phyloP scores from a whole-genome alignment of 2,888 invertebrate species.

The Drosophila putrida region DNA sequence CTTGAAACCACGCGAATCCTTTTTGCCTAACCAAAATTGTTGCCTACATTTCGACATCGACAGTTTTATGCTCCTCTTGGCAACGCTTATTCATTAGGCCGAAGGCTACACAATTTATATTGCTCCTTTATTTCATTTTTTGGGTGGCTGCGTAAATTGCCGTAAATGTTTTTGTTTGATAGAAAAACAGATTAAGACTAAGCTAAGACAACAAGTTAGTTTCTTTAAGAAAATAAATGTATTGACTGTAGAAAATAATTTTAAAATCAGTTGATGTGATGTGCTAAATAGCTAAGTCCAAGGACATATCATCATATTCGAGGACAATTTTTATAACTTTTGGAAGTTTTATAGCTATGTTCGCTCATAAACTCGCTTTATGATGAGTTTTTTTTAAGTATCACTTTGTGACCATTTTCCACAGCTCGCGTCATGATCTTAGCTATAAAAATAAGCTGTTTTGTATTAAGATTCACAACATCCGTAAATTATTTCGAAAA shows the following conservation, averaged over 20 bases:
- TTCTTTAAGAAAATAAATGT: background rate
- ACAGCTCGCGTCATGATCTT: conserved; percentile 2
- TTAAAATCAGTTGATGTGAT: background rate
- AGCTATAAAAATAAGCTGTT: conserved; percentile 6
- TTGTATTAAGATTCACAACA: background rate
- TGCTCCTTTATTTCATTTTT: conserved; percentile 19
- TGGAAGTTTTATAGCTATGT: conserved; percentile 12
- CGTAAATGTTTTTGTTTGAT: conserved; percentile 23
- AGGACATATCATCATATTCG: background rate
- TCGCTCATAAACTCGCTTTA: conserved; percentile 16
- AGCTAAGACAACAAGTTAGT: background rate
- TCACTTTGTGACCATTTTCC: conserved; percentile 4
- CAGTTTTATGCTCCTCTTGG: conserved; percentile 50
- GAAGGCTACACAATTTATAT: conserved; percentile 39
- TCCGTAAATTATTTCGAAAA: background rate
- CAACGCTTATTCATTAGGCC: conserved; percentile 62
- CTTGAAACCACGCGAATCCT: background rate
- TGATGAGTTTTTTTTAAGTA: conserved; percentile 1
- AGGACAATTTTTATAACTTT: background rate
- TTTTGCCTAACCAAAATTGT: conserved; percentile 7
- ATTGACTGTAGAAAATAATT: background rate
- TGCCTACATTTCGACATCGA: conserved; percentile 24
- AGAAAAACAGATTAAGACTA: conserved; percentile 10
- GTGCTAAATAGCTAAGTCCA: background rate
- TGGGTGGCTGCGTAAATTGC: conserved; percentile 47